Percentiles rank a stretch among this genome's conserved stretches.
phyloP scores from a whole-genome alignment of 2,888 invertebrate genomes.

The Cataglyphis altisquamis region DNA sequence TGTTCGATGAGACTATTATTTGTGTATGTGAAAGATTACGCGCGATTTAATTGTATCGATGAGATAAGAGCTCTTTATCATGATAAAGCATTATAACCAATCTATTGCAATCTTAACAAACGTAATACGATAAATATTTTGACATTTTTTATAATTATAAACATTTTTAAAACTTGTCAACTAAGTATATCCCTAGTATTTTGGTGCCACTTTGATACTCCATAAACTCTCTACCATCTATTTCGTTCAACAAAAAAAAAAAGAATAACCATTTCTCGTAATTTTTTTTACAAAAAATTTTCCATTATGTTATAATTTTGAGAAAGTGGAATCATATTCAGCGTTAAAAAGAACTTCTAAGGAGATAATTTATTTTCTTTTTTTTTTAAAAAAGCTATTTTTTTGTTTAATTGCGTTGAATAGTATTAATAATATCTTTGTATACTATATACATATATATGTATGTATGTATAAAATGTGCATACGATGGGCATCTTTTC shows the following conservation, averaged over 20 bases:
- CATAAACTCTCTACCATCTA: background rate
- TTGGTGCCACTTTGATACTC: background rate
- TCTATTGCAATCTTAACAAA: background rate
- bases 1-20: background rate
- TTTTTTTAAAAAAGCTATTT: background rate
- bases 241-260: background rate
- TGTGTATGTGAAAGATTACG: background rate
- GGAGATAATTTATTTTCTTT: too few relatives aligned
- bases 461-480: background rate
- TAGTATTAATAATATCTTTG: slow-evolving; percentile 2
- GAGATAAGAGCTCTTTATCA: background rate
- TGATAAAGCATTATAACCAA: background rate
- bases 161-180: background rate
- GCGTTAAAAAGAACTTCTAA: background rate
- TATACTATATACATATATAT: too few relatives aligned
- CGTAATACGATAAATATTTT: background rate
- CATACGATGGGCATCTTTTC: background rate
- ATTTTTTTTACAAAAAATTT: background rate
- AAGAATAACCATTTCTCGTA: background rate
- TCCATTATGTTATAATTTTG: background rate
- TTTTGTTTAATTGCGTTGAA: background rate
- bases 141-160: background rate
- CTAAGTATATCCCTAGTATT: background rate
- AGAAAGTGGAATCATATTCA: background rate
- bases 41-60: background rate